A percentile compares a stretch with the other conserved stretches of the same genome.
Conservation (phyloP, 2,113 vertebrate species). For the Psittacula cyanocephala region DNA sequence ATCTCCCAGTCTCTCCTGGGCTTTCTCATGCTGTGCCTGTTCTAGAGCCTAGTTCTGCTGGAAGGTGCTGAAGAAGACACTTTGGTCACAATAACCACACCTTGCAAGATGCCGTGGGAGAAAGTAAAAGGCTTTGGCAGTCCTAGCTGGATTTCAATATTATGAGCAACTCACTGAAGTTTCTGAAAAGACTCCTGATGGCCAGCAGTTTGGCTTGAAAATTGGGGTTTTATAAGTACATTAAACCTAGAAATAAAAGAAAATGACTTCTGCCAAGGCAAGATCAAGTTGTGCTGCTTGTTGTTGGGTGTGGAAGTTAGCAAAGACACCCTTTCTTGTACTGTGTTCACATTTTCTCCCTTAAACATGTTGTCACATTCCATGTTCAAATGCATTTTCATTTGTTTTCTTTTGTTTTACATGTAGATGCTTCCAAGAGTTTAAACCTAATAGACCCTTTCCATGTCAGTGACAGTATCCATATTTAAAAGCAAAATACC, state of each 20-base stretch:
- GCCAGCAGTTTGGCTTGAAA: background rate
- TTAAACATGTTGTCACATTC: background rate
- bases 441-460: background rate
- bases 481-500: background rate
- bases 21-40: accelerated
- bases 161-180: background rate
- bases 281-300: background rate
- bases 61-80: background rate
- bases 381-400: background rate
- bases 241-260: background rate
- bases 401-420: background rate
- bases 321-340: background rate
- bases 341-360: background rate
- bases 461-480: background rate
- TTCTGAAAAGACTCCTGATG: background rate
- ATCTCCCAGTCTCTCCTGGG: background rate
- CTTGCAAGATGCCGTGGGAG: background rate
- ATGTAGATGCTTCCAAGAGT: background rate
- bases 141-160: background rate
- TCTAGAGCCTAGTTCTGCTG: background rate
- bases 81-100: background rate
- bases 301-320: background rate
- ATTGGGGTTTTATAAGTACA: background rate
- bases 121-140: background rate
- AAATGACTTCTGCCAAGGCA: background rate